These are phyloP conservation scores for Hetaerina americana DNA, from an alignment of 1,140 invertebrate genomes.

Conservation along the genomic window DNA sequence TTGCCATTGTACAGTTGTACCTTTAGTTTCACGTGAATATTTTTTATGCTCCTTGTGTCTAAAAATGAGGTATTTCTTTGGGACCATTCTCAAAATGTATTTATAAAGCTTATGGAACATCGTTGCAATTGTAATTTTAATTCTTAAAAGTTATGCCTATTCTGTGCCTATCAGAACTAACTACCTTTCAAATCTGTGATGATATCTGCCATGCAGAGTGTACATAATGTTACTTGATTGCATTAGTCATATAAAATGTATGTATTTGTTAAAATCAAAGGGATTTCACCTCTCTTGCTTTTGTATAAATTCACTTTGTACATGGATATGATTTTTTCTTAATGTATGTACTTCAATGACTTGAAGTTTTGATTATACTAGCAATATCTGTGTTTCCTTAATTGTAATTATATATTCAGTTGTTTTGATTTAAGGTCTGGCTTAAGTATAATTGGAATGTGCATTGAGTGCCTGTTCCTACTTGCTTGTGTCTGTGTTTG, in stretches of 20 bases:
- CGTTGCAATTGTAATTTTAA: conserved; percentile 1
- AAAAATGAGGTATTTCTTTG: not conserved
- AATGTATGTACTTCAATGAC: not conserved
- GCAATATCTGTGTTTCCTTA: not conserved
- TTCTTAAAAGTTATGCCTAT: conserved; percentile 1
- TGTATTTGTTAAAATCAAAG: not conserved
- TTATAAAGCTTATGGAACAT: not conserved
- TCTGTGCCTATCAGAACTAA: conserved; percentile 4
- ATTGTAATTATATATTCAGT: not conserved
- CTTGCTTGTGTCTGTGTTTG: not conserved
- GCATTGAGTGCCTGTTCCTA: no score
- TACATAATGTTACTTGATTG: conserved; percentile 1
- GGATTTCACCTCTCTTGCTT: not conserved
- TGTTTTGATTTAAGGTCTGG: not conserved
- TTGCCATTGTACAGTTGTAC: no score
- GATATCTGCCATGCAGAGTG: conserved; percentile 8
- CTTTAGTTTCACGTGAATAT: no score
- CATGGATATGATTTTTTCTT: not conserved
- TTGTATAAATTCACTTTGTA: not conserved
- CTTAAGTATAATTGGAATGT: no score
- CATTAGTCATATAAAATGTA: not conserved
- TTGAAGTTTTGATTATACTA: not conserved
- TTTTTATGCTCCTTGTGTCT: no score
- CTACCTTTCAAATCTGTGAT: conserved; percentile 6
- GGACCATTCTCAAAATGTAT: conserved; percentile 2